Evolutionary conservation across 1,140 invertebrate genomes (phyloP).

Genomic region (Calliphora vicina): DNA sequence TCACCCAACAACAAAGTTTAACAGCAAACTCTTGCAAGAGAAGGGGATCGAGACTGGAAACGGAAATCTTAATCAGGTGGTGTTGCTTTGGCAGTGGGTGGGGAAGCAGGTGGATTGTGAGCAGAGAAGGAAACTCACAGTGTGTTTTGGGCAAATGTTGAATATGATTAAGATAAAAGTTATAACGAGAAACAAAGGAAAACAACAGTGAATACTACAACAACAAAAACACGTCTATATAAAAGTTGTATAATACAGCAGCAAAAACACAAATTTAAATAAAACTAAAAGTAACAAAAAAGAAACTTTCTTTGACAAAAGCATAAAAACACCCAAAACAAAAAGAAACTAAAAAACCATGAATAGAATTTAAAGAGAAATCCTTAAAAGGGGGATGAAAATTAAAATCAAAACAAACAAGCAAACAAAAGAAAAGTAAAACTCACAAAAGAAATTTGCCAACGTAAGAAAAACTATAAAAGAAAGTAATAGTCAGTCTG

Average conservation of each 20-base stretch:
- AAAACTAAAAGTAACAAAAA: background rate
- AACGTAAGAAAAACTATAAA: no score
- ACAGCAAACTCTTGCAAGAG: no score
- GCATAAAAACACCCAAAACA: background rate
- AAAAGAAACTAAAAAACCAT: background rate
- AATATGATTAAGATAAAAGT: constrained; percentile 9
- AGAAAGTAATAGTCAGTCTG: background rate
- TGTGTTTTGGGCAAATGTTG: no score
- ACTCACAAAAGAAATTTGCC: background rate
- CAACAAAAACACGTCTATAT: background rate
- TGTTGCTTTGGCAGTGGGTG: no score
- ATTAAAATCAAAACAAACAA: background rate
- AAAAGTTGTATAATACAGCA: background rate
- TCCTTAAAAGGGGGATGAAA: background rate
- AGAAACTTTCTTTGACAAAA: background rate
- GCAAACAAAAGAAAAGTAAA: background rate
- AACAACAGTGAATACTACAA: no score
- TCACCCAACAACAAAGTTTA: background rate
- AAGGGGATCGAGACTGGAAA: background rate
- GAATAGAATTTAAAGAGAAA: background rate
- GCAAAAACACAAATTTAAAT: background rate
- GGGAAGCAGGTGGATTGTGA: background rate
- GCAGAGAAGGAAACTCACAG: no score
- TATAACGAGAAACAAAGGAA: background rate
- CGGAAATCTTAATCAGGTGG: background rate